Base-by-base conservation (phyloP, 2,888 invertebrate genomes). In the Mimumesa dahlbomi region DNA sequence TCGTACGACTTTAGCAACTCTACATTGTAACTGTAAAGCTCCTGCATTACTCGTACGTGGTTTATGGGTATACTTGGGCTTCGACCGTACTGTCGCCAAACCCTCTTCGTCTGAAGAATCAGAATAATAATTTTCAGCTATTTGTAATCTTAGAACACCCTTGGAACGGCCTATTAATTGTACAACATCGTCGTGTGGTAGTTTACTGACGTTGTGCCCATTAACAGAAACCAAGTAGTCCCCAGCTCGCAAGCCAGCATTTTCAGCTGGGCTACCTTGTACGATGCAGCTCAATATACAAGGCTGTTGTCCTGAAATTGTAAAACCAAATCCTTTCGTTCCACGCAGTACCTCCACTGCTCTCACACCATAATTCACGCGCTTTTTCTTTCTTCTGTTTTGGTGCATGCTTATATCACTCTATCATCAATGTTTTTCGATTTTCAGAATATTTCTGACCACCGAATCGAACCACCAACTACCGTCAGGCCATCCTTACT, bases 201-300 rank as follows among this genome's bases (percentile, higher is more conserved):
- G 93, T 88, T 97, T 94, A n/a, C 96, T 95, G 7, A 98, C 98
- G 86, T 95, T 96, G 56, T 95, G 93, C 2, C 96, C 96, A 88
- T 98, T 98, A 0, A 98, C 98, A 0, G 96, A 95, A 54, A 98
- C 93, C 62, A 98, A 91, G 82, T 97, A 97, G 86, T 98, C 98
- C 0, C 98, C 98, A 31, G 97, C 96, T 21, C 97, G 93, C 16
- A 98, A 90, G 0, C 98, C 98, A 22, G 97, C 97, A 69, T 93
- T 92, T 85, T 97, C 97, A 0, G 98, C 98, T 1, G 98, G 97
- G 66, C 96, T 96, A 79, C 95, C 95, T 46, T 93, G 91, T 0
- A 97, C 97, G 82, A 98, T 98, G 83, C 97, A 97, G 53, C 97
- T 97, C 63, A 98, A 92, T 73, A 98, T 96, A 88, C 98, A 98